Conservation (phyloP, 2,888 invertebrate genomes). For the Eristalis intricaria region DNA sequence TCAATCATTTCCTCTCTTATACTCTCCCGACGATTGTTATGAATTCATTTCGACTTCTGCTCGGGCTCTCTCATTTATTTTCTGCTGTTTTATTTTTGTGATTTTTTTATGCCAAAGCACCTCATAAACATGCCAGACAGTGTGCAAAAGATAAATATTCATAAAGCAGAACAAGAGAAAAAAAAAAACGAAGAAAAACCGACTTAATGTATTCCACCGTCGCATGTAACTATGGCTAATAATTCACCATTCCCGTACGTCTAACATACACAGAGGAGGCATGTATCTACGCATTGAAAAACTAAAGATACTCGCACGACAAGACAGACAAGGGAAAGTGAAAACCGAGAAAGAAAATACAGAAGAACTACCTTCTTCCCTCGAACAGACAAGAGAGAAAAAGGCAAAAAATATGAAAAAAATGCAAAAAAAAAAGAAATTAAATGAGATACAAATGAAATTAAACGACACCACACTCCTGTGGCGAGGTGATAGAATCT, state of each 20-base stretch:
- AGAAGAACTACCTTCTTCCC: constrained; percentile 27
- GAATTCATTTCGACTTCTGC: background rate
- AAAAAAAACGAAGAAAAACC: background rate
- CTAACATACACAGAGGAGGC: background rate
- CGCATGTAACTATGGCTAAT: constrained; percentile 9
- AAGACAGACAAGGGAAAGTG: constrained; percentile 30
- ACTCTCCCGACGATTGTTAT: constrained; percentile 16
- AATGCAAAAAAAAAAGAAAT: background rate
- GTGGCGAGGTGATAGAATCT: constrained; percentile 4
- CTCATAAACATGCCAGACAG: constrained; percentile 34
- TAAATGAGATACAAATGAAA: constrained; percentile 6
- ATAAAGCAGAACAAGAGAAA: constrained; percentile 18
- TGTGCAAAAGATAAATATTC: constrained; percentile 34
- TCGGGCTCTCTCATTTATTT: background rate
- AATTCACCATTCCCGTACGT: background rate
- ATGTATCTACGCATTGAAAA: constrained; percentile 10
- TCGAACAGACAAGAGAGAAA: background rate
- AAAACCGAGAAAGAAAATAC: constrained; percentile 2
- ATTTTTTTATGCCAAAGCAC: constrained; percentile 25
- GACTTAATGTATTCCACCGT: constrained; percentile 29
- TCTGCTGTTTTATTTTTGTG: background rate
- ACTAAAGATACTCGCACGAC: background rate
- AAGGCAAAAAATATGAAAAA: background rate
- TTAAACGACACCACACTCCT: background rate
- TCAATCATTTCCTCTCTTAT: constrained; percentile 38